These are phyloP conservation scores for Hypanus sabinus DNA, from an alignment of 2,113 vertebrate genomes.

Conservation along the genomic window DNA sequence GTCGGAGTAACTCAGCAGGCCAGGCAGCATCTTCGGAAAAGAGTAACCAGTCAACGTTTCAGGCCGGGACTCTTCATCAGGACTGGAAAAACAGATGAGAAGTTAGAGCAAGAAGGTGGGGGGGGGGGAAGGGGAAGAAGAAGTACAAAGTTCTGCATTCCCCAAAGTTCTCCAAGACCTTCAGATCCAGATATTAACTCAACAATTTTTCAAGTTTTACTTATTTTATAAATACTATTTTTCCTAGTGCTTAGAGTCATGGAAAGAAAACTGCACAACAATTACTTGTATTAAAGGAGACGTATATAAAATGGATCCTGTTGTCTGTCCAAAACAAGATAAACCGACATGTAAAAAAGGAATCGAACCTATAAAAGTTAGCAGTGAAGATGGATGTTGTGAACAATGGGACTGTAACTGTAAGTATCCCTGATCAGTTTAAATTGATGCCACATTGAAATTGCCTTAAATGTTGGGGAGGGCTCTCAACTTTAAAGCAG, in stretches of 20 bases:
- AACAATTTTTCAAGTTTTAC: too few relatives aligned
- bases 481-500: not conserved
- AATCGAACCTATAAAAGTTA: constrained; percentile 40
- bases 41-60: too few relatives aligned
- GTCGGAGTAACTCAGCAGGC: too few relatives aligned
- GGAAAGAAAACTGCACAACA: not conserved
- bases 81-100: too few relatives aligned
- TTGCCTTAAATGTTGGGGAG: not conserved
- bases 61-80: too few relatives aligned
- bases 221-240: not conserved
- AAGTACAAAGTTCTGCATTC: not conserved
- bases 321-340: not conserved
- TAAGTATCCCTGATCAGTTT: constrained; percentile 45
- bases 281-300: not conserved
- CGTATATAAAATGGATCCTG: not conserved
- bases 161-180: not conserved
- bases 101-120: too few relatives aligned
- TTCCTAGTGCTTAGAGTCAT: not conserved
- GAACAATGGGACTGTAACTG: constrained; percentile 54
- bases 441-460: not conserved
- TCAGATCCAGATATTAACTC: too few relatives aligned
- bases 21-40: too few relatives aligned
- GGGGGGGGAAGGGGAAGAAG: too few relatives aligned
- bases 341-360: constrained; percentile 49
- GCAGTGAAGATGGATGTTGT: constrained; percentile 50